A percentile compares a stretch with the other conserved stretches of the same genome.
These are phyloP conservation scores for Parnassius smintheus DNA, from an alignment of 2,888 invertebrate species.

Conservation along the genomic window DNA sequence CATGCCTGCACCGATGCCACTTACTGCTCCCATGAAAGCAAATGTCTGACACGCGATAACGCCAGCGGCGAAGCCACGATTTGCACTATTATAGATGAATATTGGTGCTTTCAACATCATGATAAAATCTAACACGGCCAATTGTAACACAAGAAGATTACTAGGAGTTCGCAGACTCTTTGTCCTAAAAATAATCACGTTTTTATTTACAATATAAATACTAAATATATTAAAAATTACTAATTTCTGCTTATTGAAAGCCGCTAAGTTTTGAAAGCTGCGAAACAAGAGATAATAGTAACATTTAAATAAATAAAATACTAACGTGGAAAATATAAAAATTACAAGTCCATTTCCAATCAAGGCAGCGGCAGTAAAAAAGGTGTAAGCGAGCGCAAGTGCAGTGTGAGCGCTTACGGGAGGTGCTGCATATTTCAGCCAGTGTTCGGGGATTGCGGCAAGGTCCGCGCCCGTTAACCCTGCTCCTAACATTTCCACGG, in stretches of 20 bases:
- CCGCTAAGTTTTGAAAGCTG: no score
- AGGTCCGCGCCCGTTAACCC: slow-evolving; percentile 89
- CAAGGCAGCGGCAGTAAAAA: slow-evolving; percentile 86
- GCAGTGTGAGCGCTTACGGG: slow-evolving; percentile 91
- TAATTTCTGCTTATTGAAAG: no score
- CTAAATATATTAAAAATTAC: no score
- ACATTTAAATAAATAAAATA: slow-evolving; percentile 31
- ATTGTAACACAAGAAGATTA: slow-evolving; percentile 90
- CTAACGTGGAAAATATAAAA: slow-evolving; percentile 91
- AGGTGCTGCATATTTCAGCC: slow-evolving; percentile 90
- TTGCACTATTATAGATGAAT: slow-evolving; percentile 91
- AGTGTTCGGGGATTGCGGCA: slow-evolving; percentile 89
- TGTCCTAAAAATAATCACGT: slow-evolving; percentile 71
- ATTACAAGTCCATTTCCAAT: slow-evolving; percentile 92
- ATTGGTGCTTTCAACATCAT: slow-evolving; percentile 94
- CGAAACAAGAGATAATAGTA: no score
- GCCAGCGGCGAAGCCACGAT: slow-evolving; percentile 88
- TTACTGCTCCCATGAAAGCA: slow-evolving; percentile 87
- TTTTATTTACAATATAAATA: not conserved
- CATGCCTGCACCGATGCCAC: slow-evolving; percentile 89
- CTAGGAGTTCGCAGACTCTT: slow-evolving; percentile 89
- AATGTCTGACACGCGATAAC: slow-evolving; percentile 89
- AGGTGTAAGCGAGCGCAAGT: slow-evolving; percentile 87
- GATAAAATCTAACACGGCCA: slow-evolving; percentile 91
- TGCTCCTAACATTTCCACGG: slow-evolving; percentile 84